Evolutionary conservation across 92 coral and sea anemone genomes (phyloP), one percentile per base, ranked within the genome.

Genomic region (Scolanthus callimorphus): DNA sequence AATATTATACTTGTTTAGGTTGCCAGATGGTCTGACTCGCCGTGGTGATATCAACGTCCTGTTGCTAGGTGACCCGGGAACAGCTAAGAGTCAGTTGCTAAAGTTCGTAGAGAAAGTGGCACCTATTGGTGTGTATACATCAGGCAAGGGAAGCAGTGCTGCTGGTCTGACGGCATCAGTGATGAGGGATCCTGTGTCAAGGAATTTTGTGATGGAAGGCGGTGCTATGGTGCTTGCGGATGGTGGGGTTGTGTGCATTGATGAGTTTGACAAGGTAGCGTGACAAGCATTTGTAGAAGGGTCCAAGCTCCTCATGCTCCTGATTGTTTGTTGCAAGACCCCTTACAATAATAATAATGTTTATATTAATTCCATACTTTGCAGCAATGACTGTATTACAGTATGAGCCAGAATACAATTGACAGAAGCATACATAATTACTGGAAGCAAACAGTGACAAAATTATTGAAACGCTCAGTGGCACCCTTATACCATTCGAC

Each of bases 171-270:
- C 99, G 0, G 99, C 99, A 51, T 89, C 99, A 19, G 99, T 94
- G 39, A 94, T 85, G 77, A 86, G 91, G 64, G 99, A 94, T 54
- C 99, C 99, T 21, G 90, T 80, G 19, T 89, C 97, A 20, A 85
- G 99, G 27, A 94, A 86, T 63, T 94, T 89, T 55, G 87, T 89
- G 51, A 94, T 94, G 99, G 99, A 94, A 51, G 99, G 97, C 4
- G 99, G 99, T 22, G 99, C 99, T 1, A 94, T 94, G 99, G 99
- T 94, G 25, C 63, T 94, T 31, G 99, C 99, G 8, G 99, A 94
- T 85, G 97, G 99, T 37, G 99, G 99, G 31, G 97, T 94, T 39
- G 99, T 94, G 12, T 94, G 99, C 51, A 94, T 94, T 70, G 99
- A 94, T 30, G 99, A 94, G 60, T 94, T 94, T 74, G 99, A 94